These are phyloP conservation scores for Trachelus stipa DNA, from an alignment of 2,888 invertebrate genomes.

Conservation along the genomic window DNA sequence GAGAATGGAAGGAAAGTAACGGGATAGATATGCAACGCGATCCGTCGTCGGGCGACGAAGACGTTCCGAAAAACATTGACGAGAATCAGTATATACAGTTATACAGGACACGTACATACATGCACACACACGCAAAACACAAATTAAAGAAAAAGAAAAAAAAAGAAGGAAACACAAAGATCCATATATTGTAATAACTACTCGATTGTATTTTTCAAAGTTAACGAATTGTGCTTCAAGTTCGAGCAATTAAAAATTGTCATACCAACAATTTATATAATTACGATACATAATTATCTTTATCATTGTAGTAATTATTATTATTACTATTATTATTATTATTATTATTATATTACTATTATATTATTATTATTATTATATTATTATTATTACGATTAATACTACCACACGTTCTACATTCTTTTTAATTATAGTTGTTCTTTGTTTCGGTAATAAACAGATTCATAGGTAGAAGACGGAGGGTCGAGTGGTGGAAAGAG, in stretches of 20 bases:
- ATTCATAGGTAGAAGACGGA: slow-evolving; percentile 11
- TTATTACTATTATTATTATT: slow-evolving; percentile 16
- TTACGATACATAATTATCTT: slow-evolving; percentile 48
- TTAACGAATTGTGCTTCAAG: slow-evolving; percentile 49
- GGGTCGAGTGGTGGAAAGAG: slow-evolving; percentile 23
- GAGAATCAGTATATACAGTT: background rate
- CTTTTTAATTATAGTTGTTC: slow-evolving; percentile 39
- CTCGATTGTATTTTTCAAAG: slow-evolving; percentile 50
- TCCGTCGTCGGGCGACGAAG: slow-evolving; percentile 27
- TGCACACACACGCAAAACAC: slow-evolving; percentile 13
- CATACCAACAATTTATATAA: slow-evolving; percentile 49
- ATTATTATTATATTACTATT: slow-evolving; percentile 7
- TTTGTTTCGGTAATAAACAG: slow-evolving; percentile 44
- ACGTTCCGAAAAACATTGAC: slow-evolving; percentile 3
- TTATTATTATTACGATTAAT: slow-evolving; percentile 42
- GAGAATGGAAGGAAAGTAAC: background rate
- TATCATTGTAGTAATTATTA: slow-evolving; percentile 40
- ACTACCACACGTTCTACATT: slow-evolving; percentile 33
- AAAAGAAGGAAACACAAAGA: slow-evolving; percentile 29
- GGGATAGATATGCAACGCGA: slow-evolving; percentile 20
- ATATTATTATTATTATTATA: slow-evolving; percentile 46
- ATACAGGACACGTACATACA: background rate
- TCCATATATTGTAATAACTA: slow-evolving; percentile 43
- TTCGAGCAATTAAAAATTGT: slow-evolving; percentile 39
- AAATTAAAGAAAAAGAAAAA: slow-evolving; percentile 36